Percentiles rank a stretch among this genome's conserved stretches.
Conservation (phyloP, 2,113 vertebrate genomes). For the Leucoraja erinaceus region DNA sequence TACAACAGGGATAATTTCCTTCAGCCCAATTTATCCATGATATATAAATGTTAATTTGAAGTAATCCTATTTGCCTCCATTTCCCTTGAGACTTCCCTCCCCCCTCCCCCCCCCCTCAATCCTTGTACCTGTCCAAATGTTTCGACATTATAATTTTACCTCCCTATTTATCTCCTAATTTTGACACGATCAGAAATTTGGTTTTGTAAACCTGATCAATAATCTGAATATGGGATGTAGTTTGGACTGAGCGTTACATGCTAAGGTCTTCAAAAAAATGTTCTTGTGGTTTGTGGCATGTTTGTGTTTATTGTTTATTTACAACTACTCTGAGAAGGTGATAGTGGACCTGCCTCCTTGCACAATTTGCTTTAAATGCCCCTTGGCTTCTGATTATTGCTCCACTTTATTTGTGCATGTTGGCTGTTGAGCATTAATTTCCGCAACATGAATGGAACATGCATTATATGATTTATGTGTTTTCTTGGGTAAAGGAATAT, state of each 20-base stretch:
- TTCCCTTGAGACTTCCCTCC: too few species aligned
- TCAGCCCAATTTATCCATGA: too few species aligned
- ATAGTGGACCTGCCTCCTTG: background rate
- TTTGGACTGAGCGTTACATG: background rate
- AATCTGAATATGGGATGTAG: background rate
- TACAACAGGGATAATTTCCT: too few species aligned
- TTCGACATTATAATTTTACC: too few species aligned
- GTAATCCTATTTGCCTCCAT: too few species aligned
- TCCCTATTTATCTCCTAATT: too few species aligned
- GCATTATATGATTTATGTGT: background rate
- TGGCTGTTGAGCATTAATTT: background rate
- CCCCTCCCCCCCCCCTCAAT: too few species aligned
- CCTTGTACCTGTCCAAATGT: too few species aligned
- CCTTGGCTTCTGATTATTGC: background rate
- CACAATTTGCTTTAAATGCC: background rate
- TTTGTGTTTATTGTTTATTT: background rate
- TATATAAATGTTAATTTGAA: too few species aligned
- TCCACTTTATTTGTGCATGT: background rate
- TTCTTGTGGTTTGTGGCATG: background rate
- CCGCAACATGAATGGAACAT: background rate
- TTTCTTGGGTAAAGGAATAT: background rate
- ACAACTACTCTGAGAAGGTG: background rate
- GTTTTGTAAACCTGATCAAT: background rate
- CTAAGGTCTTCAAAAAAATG: background rate
- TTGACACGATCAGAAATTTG: background rate